These are phyloP conservation scores for Plecotus auritus DNA, from an alignment of 2,113 vertebrate genomes.

Conservation along the genomic window DNA sequence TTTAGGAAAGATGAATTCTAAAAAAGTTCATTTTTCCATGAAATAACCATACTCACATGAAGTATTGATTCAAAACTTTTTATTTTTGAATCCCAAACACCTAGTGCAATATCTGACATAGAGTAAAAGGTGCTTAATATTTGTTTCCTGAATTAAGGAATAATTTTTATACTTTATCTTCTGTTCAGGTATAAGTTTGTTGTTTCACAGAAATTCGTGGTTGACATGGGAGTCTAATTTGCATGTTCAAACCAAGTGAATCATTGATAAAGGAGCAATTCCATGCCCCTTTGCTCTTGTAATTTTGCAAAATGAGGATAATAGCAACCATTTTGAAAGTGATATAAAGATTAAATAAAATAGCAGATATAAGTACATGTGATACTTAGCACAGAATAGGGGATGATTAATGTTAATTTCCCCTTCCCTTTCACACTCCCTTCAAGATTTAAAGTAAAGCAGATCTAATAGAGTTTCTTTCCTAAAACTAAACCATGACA, in stretches of 20 bases:
- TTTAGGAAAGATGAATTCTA: neutral
- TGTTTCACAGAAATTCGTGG: neutral
- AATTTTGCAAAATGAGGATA: neutral
- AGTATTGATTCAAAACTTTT: neutral
- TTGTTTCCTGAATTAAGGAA: neutral
- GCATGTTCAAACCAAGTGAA: neutral
- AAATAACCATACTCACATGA: neutral
- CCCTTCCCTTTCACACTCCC: neutral
- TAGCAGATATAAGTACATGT: neutral
- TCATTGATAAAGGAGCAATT: slow-evolving; percentile 1
- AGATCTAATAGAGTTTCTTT: neutral
- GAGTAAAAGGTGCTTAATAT: neutral
- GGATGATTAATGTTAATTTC: slow-evolving; percentile 4
- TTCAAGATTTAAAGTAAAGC: neutral
- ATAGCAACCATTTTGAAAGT: neutral
- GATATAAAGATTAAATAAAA: slow-evolving; percentile 26
- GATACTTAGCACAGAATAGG: neutral
- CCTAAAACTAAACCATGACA: neutral
- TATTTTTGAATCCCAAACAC: neutral
- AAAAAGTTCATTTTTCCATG: neutral
- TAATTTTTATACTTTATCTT: neutral
- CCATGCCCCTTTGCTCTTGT: slow-evolving; percentile 5
- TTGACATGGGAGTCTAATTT: neutral
- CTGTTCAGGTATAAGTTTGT: neutral
- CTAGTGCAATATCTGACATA: neutral